A percentile compares a stretch with the other conserved stretches of the same genome.
These are phyloP conservation scores for Rhinoraja longicauda DNA, from an alignment of 2,797 vertebrate genomes.

Conservation along the genomic window DNA sequence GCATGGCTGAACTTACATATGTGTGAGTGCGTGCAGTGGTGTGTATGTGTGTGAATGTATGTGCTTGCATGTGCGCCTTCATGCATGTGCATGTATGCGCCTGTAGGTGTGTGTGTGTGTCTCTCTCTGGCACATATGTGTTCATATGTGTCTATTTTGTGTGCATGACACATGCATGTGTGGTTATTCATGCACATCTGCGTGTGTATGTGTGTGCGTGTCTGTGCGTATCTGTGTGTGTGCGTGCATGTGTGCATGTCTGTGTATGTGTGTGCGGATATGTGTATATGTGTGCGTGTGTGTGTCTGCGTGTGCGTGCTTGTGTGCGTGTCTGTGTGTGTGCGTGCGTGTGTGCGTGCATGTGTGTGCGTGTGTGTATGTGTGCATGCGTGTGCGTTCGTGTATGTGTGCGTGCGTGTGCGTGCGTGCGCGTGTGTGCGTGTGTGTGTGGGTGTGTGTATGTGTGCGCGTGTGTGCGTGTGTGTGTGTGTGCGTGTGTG, in stretches of 20 bases:
- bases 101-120: background rate
- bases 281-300: background rate
- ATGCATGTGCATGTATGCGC: background rate
- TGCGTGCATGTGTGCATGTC: background rate
- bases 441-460: background rate
- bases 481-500: background rate
- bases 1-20: no score
- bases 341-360: background rate
- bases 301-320: background rate
- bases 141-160: no score
- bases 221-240: background rate
- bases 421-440: background rate
- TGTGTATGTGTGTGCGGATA: background rate
- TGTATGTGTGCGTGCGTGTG: background rate
- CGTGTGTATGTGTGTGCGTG: background rate
- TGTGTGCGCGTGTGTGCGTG: background rate
- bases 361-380: background rate
- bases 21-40: background rate
- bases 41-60: background rate
- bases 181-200: no score
- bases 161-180: background rate
- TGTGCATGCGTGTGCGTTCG: background rate
- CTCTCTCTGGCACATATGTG: no score
- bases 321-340: background rate
- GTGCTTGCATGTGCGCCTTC: background rate